Conservation (phyloP, 2,797 vertebrate species). For the Arctocebus calabarensis region DNA sequence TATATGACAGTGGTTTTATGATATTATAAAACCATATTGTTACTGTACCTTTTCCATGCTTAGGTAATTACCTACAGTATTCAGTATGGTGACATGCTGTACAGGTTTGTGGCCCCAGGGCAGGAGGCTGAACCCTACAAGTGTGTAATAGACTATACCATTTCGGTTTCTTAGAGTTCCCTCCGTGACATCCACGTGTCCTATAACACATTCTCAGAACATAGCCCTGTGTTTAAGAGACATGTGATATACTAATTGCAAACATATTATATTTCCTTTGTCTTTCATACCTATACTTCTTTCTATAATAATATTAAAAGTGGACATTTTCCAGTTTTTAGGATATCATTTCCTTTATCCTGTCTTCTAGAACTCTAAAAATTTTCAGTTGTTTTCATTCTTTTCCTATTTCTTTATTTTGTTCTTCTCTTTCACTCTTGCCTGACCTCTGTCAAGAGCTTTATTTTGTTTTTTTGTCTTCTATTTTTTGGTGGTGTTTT, state of each 20-base stretch:
- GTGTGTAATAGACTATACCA: background rate
- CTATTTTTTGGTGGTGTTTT: background rate
- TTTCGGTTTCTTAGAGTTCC: background rate
- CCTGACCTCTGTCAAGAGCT: background rate
- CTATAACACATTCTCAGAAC: background rate
- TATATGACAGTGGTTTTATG: background rate
- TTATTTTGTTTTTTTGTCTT: background rate
- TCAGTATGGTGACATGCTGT: background rate
- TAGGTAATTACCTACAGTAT: background rate
- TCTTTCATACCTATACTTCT: background rate
- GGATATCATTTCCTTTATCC: background rate
- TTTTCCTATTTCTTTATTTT: background rate
- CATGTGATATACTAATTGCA: background rate
- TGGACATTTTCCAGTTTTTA: background rate
- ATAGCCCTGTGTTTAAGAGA: background rate
- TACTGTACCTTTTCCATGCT: background rate
- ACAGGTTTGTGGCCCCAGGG: too few relatives aligned
- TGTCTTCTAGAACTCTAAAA: background rate
- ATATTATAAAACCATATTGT: background rate
- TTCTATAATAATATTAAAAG: background rate
- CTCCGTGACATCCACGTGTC: background rate
- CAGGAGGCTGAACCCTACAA: background rate
- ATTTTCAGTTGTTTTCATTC: background rate
- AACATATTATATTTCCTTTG: background rate
- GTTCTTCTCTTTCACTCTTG: background rate